phyloP scores from a whole-genome alignment of 2,113 vertebrate genomes.

The Lichenostomus cassidix region DNA sequence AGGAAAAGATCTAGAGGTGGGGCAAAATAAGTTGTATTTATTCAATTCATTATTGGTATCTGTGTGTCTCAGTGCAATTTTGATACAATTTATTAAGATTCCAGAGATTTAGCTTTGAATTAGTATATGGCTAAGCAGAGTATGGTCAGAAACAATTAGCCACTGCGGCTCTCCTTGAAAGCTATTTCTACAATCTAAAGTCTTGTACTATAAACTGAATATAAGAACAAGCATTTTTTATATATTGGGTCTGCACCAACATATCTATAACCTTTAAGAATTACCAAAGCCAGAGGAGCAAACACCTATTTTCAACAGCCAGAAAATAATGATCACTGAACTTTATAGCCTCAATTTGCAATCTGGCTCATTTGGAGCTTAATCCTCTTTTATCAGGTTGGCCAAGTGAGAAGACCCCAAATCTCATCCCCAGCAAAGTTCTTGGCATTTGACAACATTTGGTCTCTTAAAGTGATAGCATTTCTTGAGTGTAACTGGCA shows the following conservation, averaged over 20 bases:
- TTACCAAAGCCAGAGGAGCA: not conserved
- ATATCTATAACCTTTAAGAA: not conserved
- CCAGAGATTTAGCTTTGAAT: conserved; percentile 12
- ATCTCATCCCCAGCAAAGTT: not conserved
- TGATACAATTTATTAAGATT: conserved; percentile 35
- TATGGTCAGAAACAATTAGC: not conserved
- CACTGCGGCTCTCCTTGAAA: not conserved
- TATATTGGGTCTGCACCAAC: not conserved
- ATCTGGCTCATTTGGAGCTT: not conserved
- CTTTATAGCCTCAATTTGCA: not conserved
- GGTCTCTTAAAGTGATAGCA: not conserved
- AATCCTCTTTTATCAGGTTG: not conserved
- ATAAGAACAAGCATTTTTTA: not conserved
- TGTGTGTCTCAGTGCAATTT: conserved; percentile 24
- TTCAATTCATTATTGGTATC: conserved; percentile 28
- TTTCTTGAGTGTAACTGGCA: not conserved
- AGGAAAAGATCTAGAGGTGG: conserved; percentile 46
- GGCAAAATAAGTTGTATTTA: conserved; percentile 17
- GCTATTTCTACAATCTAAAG: conserved; percentile 15
- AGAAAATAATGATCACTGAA: not conserved
- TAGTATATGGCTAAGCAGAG: not conserved
- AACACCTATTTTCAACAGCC: not conserved
- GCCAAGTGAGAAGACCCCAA: not conserved
- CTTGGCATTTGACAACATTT: not conserved
- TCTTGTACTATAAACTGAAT: not conserved